Evolutionary conservation across 2,797 vertebrate species (phyloP).

Genomic region (Molossus alvarezi): DNA sequence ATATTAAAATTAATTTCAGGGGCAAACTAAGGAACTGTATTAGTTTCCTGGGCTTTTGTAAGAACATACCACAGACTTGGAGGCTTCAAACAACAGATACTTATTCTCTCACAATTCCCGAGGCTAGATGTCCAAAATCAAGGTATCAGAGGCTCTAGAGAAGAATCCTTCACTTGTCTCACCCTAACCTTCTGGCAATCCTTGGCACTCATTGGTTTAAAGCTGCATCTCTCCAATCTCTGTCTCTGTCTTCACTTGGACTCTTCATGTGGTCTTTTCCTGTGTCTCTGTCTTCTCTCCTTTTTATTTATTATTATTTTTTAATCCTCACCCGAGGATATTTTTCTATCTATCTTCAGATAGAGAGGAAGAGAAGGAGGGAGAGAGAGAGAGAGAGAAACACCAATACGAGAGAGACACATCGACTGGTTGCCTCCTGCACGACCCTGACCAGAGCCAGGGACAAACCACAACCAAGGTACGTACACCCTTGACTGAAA

Average conservation of each 20-base stretch:
- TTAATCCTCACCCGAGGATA: too few species aligned
- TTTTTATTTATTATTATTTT: not conserved
- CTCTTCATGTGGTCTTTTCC: not conserved
- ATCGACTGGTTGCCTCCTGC: too few species aligned
- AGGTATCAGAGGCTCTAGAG: not conserved
- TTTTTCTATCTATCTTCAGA: too few species aligned
- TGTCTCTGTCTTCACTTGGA: not conserved
- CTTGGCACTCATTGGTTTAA: not conserved
- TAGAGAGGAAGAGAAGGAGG: too few species aligned
- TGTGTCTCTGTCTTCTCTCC: not conserved
- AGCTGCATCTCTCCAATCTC: not conserved
- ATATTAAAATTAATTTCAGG: constrained; percentile 48
- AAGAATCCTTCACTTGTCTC: not conserved
- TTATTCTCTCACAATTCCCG: not conserved
- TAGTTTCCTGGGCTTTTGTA: not conserved
- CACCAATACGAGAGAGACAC: too few species aligned
- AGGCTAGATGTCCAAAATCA: not conserved
- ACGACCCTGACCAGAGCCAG: too few species aligned
- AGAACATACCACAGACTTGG: not conserved
- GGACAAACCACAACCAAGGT: too few species aligned
- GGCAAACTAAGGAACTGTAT: not conserved
- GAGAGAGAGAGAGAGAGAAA: too few species aligned
- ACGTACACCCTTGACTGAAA: too few species aligned
- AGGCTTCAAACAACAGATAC: not conserved
- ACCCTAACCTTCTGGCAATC: not conserved